Evolutionary conservation across 2,797 vertebrate genomes (phyloP), one percentile per base, ranked within the genome.

Genomic region (Aulostomus chinensis): DNA sequence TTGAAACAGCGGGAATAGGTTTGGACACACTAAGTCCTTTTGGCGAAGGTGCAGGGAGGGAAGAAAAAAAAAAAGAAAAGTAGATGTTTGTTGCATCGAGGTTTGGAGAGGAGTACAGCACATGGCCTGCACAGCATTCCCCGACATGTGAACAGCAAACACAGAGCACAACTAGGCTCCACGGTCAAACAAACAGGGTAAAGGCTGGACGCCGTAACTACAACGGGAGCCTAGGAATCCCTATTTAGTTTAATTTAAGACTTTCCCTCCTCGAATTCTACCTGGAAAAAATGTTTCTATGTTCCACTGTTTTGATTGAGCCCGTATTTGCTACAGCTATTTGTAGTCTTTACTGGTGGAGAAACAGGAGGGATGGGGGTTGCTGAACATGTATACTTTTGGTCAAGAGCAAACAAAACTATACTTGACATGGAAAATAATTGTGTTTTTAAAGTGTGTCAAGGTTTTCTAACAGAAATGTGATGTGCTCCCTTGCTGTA

Each of bases 61-160:
- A n/a, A 18, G 35, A 30, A 15, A 61, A 48, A 58, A 51, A 71
- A 56, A 71, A 56, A 30, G 33, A 66, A 76, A 78, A 85, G 70
- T 60, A 75, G 73, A 66, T 83, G 84, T 84, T 87, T 86, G 79
- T 84, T 80, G 79, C 77, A 64, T 31, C 33, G 78, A 86, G 86
- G 83, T 84, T 88, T 88, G 76, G 80, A 86, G 57, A 68, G 24
- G 55, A 80, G 79, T 28, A 76, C 69, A 72, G 81, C 84, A 88
- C 86, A 87, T 82, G 82, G 77, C 62, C 78, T 24, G 73, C 72
- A 55, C 63, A 69, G 74, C 80, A 83, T 79, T 78, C 86, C 80
- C 78, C 68, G 68, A 88, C 88, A 89, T 89, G 89, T 90, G 86
- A 92, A 90, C 84, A 74, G 84, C 88, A 91, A 91, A 92, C 85